A percentile compares a stretch with the other conserved stretches of the same genome.
Conservation (phyloP, 1,140 invertebrate species). For the Mizuhopecten yessoensis region DNA sequence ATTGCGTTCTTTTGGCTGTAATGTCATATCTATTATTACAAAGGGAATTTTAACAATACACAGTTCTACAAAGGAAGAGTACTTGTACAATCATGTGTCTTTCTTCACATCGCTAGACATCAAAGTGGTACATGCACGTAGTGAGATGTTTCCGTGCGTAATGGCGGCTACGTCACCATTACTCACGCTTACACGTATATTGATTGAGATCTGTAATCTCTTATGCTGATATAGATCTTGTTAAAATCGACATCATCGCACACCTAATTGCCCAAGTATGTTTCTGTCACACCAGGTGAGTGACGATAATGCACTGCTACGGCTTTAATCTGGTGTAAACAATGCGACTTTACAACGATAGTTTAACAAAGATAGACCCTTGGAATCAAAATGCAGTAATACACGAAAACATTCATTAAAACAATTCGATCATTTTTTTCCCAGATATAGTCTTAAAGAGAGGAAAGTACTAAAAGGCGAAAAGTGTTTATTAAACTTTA, state of each 20-base stretch:
- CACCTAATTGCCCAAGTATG: neutral
- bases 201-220: neutral
- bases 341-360: no score
- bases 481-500: no score
- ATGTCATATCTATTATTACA: neutral
- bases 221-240: neutral
- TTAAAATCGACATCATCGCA: neutral
- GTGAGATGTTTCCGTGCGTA: neutral
- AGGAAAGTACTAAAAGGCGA: no score
- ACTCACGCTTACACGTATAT: neutral
- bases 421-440: no score
- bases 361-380: no score
- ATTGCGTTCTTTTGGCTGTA: neutral
- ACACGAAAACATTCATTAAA: no score
- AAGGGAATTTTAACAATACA: neutral
- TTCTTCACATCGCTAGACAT: neutral
- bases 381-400: no score
- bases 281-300: neutral
- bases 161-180: neutral
- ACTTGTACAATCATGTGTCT: neutral
- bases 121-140: neutral
- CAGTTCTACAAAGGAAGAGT: neutral
- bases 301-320: no score
- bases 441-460: no score
- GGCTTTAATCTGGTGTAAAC: no score